phyloP scores from a whole-genome alignment of 23 tunicate species.

The Ascidia mentula region DNA sequence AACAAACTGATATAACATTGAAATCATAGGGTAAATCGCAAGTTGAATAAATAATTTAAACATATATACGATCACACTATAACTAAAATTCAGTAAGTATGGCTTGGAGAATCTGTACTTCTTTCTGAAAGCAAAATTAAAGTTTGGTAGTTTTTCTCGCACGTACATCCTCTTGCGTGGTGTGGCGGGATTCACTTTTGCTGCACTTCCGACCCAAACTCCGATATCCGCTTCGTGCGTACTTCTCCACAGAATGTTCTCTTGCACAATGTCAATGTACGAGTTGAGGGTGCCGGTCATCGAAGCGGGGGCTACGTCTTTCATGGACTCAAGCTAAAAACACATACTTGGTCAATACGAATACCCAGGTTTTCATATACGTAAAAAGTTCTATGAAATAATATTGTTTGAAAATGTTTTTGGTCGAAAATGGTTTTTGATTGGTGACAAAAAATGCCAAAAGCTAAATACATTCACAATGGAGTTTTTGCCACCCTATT shows the following conservation, averaged over 20 bases:
- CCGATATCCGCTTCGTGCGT: background rate
- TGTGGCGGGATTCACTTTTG: background rate
- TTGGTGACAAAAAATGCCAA: too few species aligned
- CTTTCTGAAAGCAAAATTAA: background rate
- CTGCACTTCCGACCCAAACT: background rate
- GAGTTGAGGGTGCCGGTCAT: background rate
- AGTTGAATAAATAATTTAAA: too few species aligned
- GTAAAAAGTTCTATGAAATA: background rate
- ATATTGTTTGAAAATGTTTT: too few species aligned
- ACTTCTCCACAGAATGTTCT: background rate
- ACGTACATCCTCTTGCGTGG: constrained; percentile 2
- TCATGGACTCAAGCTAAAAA: background rate
- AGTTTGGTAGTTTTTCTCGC: background rate
- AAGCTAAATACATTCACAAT: too few species aligned
- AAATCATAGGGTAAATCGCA: too few species aligned
- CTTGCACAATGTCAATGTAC: background rate
- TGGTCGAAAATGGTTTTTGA: too few species aligned
- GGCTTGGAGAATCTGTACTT: background rate
- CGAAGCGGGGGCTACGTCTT: background rate
- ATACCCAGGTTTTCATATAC: background rate
- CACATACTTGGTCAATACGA: background rate
- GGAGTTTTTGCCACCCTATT: too few species aligned
- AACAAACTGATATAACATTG: too few species aligned
- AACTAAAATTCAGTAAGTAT: background rate
- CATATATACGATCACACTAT: too few species aligned